Evolutionary conservation across 2,113 vertebrate genomes (phyloP).

Genomic region (Eurystomus gularis): DNA sequence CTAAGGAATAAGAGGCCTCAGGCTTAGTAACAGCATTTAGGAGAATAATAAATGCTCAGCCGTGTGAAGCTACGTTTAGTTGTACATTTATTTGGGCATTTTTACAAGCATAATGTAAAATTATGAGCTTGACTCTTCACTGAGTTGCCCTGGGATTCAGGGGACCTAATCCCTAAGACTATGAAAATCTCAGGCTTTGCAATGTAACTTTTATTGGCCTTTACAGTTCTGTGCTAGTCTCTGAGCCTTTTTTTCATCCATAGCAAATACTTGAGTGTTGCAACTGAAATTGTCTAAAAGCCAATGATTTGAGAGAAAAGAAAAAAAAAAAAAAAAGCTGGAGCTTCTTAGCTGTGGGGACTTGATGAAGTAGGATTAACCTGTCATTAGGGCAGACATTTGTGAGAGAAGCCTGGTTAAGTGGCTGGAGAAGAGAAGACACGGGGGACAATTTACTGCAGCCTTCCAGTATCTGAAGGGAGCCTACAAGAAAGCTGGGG

Average conservation of each 20-base stretch:
- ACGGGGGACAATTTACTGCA: no score
- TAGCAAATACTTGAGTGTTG: neutral
- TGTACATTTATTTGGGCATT: neutral
- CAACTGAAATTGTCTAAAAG: neutral
- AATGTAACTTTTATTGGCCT: neutral
- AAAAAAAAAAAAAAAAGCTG: neutral
- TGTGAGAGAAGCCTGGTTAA: neutral
- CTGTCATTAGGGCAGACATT: no score
- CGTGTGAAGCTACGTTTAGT: neutral
- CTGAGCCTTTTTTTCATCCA: neutral
- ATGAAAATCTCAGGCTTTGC: neutral
- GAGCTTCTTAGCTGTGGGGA: neutral
- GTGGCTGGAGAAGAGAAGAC: no score
- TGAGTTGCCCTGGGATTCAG: neutral
- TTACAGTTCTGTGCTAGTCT: neutral
- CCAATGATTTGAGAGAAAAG: neutral
- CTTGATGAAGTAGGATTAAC: no score
- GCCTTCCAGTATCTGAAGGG: no score
- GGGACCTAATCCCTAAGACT: neutral
- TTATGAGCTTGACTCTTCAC: neutral
- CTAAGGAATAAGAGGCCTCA: neutral
- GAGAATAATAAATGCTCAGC: neutral
- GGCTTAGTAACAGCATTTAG: neutral
- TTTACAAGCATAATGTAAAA: conserved; percentile 21
- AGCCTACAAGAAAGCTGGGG: no score